A percentile compares a stretch with the other conserved stretches of the same genome.
Conservation (phyloP, 2,113 vertebrate genomes). For the Cinclus cinclus region DNA sequence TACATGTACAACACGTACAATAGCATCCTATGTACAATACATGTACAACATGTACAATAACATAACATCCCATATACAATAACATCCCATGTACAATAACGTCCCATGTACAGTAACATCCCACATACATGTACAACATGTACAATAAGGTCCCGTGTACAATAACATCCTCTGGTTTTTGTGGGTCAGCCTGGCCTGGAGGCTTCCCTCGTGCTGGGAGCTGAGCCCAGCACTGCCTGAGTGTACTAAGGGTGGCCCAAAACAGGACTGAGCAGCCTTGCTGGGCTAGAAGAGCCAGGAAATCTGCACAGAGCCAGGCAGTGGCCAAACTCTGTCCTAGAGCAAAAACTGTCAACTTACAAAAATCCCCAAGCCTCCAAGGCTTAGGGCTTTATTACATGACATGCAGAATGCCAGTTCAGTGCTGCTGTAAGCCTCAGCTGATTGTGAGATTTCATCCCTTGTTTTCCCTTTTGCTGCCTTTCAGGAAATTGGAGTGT, state of each 20-base stretch:
- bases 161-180: rapidly evolving
- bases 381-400: background rate
- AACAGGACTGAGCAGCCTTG: background rate
- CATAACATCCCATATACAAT: no score
- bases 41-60: no score
- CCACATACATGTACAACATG: no score
- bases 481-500: background rate
- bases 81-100: no score
- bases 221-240: background rate
- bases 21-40: no score
- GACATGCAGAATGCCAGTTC: background rate
- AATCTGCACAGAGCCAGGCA: background rate
- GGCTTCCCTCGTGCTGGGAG: background rate
- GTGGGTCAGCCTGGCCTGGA: background rate
- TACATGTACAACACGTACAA: no score
- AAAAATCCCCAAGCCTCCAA: background rate
- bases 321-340: background rate
- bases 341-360: background rate
- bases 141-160: no score
- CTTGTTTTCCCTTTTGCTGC: background rate
- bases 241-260: rapidly evolving
- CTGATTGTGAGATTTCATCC: background rate
- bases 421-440: background rate
- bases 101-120: no score
- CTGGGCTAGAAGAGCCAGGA: background rate